Evolutionary conservation across 2,888 invertebrate genomes (phyloP), one percentile per base, ranked within the genome.

Genomic region (Psylliodes chrysocephalus): DNA sequence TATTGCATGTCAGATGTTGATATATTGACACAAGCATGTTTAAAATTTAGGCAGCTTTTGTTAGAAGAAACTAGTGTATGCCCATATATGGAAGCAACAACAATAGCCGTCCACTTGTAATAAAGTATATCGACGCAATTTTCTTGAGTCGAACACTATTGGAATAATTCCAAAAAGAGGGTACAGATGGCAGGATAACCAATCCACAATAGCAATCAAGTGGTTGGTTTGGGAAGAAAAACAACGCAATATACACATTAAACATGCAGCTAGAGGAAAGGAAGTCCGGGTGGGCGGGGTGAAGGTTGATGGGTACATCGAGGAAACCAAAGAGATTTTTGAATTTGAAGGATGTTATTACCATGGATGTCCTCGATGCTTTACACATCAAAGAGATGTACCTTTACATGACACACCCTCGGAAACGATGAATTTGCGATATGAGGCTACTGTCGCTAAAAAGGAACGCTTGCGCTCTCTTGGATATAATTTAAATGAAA

Each of bases 81-180:
- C 28, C 75, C 75, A 0, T 77, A 79, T 55, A 47, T 63, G 0
- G 74, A 77, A 52, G 67, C 71, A 5, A 56, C 60, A 0, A 77
- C 77, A 0, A 70, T 73, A 10, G 69, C 72, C n/a, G 1, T 66
- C 66, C 1, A 73, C 75, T 3, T 78, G 76, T 52, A 75, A 71
- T 57, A 56, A 57, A 28, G 62, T 74, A 1, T 75, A 61, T 47
- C 38, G 72, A 7, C 66, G 69, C 25, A 74, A 76, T 15, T 76
- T 73, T 65, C 53, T 77, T 7, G 63, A 74, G 64, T 30, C 66
- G 3, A n/a, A n/a, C n/a, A 72, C 71, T 0, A 75, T 77, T 12
- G 76, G 71, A 4, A 63, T 78, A 1, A 69, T 78, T 10, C 77
- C 76, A 0, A 51, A 64, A 59, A 35, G 47, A 0, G 77, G 78